phyloP scores from a whole-genome alignment of 2,888 invertebrate species.

The Philereme transversata region DNA sequence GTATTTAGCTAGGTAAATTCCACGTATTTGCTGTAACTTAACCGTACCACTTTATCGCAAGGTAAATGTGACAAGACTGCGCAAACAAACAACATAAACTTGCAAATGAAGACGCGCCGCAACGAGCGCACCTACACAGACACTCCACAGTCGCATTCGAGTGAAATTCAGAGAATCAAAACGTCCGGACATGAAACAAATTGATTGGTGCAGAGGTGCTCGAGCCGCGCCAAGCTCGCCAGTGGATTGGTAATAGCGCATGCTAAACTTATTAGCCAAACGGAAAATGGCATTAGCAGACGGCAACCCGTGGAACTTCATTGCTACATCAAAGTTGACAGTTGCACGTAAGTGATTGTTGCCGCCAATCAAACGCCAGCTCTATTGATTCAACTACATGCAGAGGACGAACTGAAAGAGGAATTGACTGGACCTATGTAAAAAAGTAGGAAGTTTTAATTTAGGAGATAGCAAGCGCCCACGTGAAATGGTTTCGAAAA shows the following conservation, averaged over 20 bases:
- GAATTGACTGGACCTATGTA: slow-evolving; percentile 40
- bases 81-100: slow-evolving; percentile 65
- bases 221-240: slow-evolving; percentile 67
- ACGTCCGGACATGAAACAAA: slow-evolving; percentile 78
- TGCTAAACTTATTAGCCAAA: slow-evolving; percentile 83
- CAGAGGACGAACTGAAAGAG: slow-evolving; percentile 56
- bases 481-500: slow-evolving; percentile 71
- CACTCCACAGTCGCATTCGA: slow-evolving; percentile 52
- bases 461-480: slow-evolving; percentile 71
- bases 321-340: slow-evolving; percentile 77
- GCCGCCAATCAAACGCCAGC: slow-evolving; percentile 74
- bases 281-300: slow-evolving; percentile 81
- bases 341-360: slow-evolving; percentile 77
- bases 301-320: slow-evolving; percentile 69
- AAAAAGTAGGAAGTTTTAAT: slow-evolving; percentile 62
- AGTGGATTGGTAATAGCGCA: slow-evolving; percentile 81
- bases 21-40: slow-evolving; percentile 39
- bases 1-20: slow-evolving; percentile 25
- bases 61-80: slow-evolving; percentile 51
- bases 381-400: slow-evolving; percentile 61
- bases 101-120: slow-evolving; percentile 71
- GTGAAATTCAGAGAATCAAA: slow-evolving; percentile 76
- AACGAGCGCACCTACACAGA: slow-evolving; percentile 54
- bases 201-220: slow-evolving; percentile 77
- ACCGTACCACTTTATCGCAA: slow-evolving; percentile 43